Conservation (phyloP, 2,888 invertebrate genomes). For the Trachelus tabidus region DNA sequence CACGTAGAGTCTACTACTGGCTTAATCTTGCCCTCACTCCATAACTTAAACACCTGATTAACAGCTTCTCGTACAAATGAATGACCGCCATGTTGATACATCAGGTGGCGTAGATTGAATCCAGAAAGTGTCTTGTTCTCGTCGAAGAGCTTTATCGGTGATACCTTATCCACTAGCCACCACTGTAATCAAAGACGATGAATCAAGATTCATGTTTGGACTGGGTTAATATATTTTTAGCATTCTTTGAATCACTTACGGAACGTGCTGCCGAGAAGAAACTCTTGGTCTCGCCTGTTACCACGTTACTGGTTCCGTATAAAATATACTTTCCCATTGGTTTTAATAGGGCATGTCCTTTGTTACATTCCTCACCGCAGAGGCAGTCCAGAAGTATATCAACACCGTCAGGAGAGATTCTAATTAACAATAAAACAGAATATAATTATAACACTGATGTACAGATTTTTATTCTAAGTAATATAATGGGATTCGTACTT, state of each 20-base stretch:
- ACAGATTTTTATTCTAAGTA: neutral
- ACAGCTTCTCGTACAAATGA: slow-evolving; percentile 79
- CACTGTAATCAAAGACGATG: slow-evolving; percentile 70
- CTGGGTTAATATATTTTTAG: slow-evolving; percentile 63
- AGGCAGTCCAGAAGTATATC: slow-evolving; percentile 89
- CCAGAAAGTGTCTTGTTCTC: slow-evolving; percentile 88
- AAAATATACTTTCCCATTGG: slow-evolving; percentile 91
- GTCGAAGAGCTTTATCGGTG: slow-evolving; percentile 88
- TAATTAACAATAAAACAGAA: slow-evolving; percentile 51
- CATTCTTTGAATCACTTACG: slow-evolving; percentile 71
- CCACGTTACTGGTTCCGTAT: slow-evolving; percentile 88
- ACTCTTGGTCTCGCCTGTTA: slow-evolving; percentile 91
- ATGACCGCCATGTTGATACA: slow-evolving; percentile 81
- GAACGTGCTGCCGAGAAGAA: slow-evolving; percentile 91
- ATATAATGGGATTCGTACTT: slow-evolving; percentile 71
- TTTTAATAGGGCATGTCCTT: slow-evolving; percentile 83
- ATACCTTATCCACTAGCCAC: slow-evolving; percentile 94
- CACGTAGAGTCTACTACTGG: slow-evolving; percentile 87
- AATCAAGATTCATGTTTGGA: slow-evolving; percentile 74
- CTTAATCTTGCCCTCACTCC: slow-evolving; percentile 82
- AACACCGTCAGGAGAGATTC: slow-evolving; percentile 81
- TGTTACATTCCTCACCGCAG: slow-evolving; percentile 89
- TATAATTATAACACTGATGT: neutral
- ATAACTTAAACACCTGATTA: slow-evolving; percentile 78
- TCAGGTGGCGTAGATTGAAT: slow-evolving; percentile 84